phyloP scores from a whole-genome alignment of 2,888 invertebrate genomes.

The Sesamia inferens region DNA sequence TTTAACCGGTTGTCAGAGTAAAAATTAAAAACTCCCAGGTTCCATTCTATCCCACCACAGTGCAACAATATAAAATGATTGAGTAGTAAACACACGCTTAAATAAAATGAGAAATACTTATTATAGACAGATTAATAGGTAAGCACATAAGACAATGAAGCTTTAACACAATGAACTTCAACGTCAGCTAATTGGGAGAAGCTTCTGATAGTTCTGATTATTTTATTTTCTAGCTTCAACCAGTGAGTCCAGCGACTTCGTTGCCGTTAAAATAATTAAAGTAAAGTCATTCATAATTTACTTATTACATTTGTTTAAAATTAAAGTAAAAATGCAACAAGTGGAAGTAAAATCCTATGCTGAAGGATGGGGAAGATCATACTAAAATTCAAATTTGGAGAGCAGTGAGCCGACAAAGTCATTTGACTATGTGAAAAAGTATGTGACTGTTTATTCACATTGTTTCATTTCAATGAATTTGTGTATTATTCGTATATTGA shows the following conservation, averaged over 20 bases:
- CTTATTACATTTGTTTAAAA: background rate
- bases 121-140: background rate
- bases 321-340: conserved; percentile 25
- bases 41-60: background rate
- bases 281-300: background rate
- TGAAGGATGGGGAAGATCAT: too few species aligned
- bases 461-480: background rate
- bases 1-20: conserved; percentile 55
- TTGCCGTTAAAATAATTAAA: background rate
- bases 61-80: background rate
- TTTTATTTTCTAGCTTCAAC: background rate
- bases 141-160: too few species aligned
- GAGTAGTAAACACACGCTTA: background rate
- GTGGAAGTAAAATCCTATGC: background rate
- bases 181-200: background rate
- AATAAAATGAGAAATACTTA: background rate
- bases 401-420: background rate
- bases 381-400: background rate
- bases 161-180: background rate
- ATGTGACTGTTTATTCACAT: background rate
- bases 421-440: background rate
- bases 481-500: background rate
- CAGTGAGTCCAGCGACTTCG: background rate
- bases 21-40: conserved; percentile 49
- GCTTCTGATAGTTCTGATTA: too few species aligned